Percentiles rank a stretch among this genome's conserved stretches.
phyloP scores from a whole-genome alignment of 2,888 invertebrate genomes.

The Eupelmus urozonus region DNA sequence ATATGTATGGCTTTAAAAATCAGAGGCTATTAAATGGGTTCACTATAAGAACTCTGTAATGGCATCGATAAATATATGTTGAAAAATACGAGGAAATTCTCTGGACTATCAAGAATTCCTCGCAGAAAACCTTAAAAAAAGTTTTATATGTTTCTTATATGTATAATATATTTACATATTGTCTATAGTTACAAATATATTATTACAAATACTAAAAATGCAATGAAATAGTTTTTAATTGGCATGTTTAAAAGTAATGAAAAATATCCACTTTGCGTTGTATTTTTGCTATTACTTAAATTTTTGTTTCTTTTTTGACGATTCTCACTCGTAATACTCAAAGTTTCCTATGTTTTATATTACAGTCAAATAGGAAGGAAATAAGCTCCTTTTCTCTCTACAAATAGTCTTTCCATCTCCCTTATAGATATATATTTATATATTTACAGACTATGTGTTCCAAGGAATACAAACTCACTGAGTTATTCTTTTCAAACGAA shows the following conservation, averaged over 20 bases:
- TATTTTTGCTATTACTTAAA: constrained; percentile 13
- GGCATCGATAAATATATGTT: no score
- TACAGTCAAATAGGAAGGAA: constrained; percentile 55
- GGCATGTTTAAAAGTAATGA: constrained; percentile 44
- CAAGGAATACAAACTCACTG: constrained; percentile 42
- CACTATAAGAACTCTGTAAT: no score
- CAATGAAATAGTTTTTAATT: constrained; percentile 13
- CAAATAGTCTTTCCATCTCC: constrained; percentile 59
- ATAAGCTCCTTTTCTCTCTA: constrained; percentile 55
- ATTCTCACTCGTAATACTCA: constrained; percentile 46
- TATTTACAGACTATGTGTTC: constrained; percentile 55
- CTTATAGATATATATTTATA: constrained; percentile 59
- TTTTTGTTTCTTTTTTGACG: constrained; percentile 30
- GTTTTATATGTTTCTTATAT: no score
- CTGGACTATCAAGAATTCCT: no score
- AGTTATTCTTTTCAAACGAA: constrained; percentile 39
- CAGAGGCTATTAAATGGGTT: no score
- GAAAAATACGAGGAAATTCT: no score
- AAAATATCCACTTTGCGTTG: constrained; percentile 25
- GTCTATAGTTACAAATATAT: no score
- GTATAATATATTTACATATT: no score
- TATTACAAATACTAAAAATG: no score
- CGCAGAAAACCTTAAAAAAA: no score
- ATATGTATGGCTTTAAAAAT: no score
- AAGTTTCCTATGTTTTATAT: constrained; percentile 41